Percentiles rank a stretch among this genome's conserved stretches.
Conservation (phyloP, 2,113 vertebrate genomes). For the Embiotoca jacksoni region DNA sequence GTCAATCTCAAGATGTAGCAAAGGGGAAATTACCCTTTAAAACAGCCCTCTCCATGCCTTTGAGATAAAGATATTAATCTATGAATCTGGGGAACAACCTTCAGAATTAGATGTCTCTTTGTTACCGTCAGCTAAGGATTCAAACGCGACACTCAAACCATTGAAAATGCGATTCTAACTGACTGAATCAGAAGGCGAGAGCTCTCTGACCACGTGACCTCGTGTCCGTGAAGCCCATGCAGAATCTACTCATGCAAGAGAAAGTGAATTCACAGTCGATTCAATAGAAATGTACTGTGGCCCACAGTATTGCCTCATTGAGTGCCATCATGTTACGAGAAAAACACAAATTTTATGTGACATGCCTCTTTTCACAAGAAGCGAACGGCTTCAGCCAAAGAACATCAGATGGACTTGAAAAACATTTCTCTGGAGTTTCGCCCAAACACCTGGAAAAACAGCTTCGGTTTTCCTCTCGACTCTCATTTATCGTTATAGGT, state of each 20-base stretch:
- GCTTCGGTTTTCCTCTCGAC: constrained; percentile 52
- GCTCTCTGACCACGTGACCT: constrained; percentile 15
- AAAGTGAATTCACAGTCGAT: constrained; percentile 5
- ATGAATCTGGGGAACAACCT: too few relatives aligned
- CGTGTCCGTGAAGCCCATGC: neutral
- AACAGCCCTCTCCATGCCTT: too few relatives aligned
- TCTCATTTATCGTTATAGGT: constrained; percentile 66
- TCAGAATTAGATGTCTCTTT: too few relatives aligned
- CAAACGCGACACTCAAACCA: neutral
- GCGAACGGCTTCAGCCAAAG: constrained; percentile 2
- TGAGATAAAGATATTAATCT: too few relatives aligned
- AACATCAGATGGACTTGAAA: constrained; percentile 36
- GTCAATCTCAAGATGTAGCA: too few relatives aligned
- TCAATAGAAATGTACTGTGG: neutral
- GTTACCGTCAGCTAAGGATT: neutral
- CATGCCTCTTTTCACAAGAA: constrained; percentile 24
- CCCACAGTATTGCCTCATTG: neutral
- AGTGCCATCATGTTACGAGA: too few relatives aligned
- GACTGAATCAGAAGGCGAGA: neutral
- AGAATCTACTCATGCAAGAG: neutral
- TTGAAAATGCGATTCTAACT: neutral
- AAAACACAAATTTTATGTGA: constrained; percentile 20
- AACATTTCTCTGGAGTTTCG: constrained; percentile 29
- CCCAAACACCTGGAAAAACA: constrained; percentile 77
- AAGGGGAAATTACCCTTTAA: too few relatives aligned